Base-by-base conservation (phyloP, 2,888 invertebrate genomes). In the Crioceris asparagi region DNA sequence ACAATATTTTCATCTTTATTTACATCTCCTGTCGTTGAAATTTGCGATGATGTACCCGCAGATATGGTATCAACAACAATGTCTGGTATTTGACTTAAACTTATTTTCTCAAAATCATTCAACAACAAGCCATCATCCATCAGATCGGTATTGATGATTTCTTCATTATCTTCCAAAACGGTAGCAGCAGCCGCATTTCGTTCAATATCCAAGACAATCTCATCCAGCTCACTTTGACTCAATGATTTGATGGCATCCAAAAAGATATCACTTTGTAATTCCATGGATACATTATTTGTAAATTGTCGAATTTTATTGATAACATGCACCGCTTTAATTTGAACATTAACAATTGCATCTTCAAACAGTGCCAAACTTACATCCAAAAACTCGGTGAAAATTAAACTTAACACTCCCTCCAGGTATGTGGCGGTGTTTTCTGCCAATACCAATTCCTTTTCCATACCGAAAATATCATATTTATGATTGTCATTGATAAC, bases 331-430 rank as follows among this genome's bases (percentile, higher is more conserved):
- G 58, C 52, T 15, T 54, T 45, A 3, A 54, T 49, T 39, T 52
- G 52, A 6, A 62, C 50, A 40, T 61, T 62, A 18, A 52, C 48
- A 4, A 56, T 55, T n/a, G 46, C 47, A 47, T 62, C 61, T 18
- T 52, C 48, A 3, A 50, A 44, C 8, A 62, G 41, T 2, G 40
- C 41, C 11, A 52, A 40, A 4, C 60, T 40, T 32, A 55, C 46
- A 4, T 49, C 44, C 17, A 61, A 39, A 39, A 57, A 57, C 17
- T 53, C 50, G 36, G 46, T 52, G 27, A 52, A 40, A 15, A 56
- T 48, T 27, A 60, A 38, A 18, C 48, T 39, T 15, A 61, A 44
- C 17, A 61, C 17, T 10, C 57, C 59, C 47, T 59, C 55, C 17
- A 61, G 21, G 35, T 62, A 62, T 5, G 45, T 43, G 25, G 32